Percentiles rank a stretch among this genome's conserved stretches.
Evolutionary conservation across 2,113 vertebrate species (phyloP).

Genomic region (Callospermophilus lateralis): DNA sequence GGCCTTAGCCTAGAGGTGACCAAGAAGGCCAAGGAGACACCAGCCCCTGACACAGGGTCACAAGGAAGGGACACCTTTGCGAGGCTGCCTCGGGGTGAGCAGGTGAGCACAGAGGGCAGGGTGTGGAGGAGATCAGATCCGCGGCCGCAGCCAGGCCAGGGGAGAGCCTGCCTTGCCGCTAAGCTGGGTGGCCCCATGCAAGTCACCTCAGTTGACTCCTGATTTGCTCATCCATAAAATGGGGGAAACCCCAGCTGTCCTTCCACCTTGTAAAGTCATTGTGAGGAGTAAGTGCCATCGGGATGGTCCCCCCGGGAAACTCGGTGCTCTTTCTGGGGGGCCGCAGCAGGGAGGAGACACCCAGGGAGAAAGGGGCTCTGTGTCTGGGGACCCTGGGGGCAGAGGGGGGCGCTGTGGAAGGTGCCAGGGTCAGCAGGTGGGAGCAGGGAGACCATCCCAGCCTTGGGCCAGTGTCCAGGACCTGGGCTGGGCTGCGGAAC

Average conservation of each 20-base stretch:
- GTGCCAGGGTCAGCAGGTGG: too few species aligned
- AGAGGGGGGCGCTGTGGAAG: too few species aligned
- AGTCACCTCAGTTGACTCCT: background rate
- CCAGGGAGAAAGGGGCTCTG: background rate
- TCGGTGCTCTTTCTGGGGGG: too few species aligned
- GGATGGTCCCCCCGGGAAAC: background rate
- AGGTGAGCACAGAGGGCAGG: background rate
- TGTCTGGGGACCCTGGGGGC: background rate
- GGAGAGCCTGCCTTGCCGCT: too few species aligned
- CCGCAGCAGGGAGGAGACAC: background rate
- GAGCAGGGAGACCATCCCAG: too few species aligned
- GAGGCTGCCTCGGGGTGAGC: background rate
- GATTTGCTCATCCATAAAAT: background rate
- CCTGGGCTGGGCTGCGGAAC: background rate
- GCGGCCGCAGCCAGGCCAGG: background rate
- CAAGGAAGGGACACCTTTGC: background rate
- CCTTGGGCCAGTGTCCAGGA: background rate
- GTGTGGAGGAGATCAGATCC: accelerated
- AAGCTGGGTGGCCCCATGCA: background rate
- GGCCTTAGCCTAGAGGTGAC: background rate
- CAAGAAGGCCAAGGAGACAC: background rate
- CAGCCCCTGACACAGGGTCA: background rate
- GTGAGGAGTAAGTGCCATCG: background rate
- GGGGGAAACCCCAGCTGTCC: too few species aligned
- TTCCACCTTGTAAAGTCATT: too few species aligned